A percentile compares a stretch with the other conserved stretches of the same genome.
These are phyloP conservation scores for Intellagama lesueurii DNA, from an alignment of 2,797 vertebrate genomes.

Conservation along the genomic window DNA sequence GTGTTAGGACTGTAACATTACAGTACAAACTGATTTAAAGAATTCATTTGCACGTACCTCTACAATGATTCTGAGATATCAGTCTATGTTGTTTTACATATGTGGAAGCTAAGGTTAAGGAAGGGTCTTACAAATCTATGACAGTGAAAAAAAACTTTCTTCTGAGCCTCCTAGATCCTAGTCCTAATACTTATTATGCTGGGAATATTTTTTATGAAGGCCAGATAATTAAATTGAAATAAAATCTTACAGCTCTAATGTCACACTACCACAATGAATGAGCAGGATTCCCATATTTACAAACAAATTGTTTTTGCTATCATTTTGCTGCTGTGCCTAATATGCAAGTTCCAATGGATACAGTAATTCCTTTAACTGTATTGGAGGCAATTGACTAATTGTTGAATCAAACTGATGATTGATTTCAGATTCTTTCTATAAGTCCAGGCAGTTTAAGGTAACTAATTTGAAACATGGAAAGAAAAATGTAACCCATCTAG, in stretches of 20 bases:
- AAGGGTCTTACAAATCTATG: neutral
- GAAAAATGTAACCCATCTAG: too few species aligned
- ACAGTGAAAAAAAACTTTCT: neutral
- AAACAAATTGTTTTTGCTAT: neutral
- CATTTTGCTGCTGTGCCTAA: neutral
- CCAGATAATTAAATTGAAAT: neutral
- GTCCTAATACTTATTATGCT: neutral
- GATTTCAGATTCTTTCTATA: neutral
- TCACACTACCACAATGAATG: neutral
- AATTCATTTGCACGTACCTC: neutral
- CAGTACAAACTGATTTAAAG: neutral
- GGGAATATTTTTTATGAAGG: neutral
- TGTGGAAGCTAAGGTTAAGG: neutral
- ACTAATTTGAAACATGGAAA: too few species aligned
- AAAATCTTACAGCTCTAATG: too few species aligned
- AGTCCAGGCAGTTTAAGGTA: too few species aligned
- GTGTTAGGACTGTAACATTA: neutral
- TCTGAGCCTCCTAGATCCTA: neutral
- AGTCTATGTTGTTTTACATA: neutral
- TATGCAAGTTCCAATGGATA: neutral
- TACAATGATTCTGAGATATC: neutral
- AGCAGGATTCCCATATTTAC: neutral
- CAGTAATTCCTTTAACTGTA: neutral
- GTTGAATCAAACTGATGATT: neutral
- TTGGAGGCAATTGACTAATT: neutral